Percentiles rank a stretch among this genome's conserved stretches.
These are phyloP conservation scores for Zenarchopterus dispar DNA, from an alignment of 2,797 vertebrate genomes.

Conservation along the genomic window DNA sequence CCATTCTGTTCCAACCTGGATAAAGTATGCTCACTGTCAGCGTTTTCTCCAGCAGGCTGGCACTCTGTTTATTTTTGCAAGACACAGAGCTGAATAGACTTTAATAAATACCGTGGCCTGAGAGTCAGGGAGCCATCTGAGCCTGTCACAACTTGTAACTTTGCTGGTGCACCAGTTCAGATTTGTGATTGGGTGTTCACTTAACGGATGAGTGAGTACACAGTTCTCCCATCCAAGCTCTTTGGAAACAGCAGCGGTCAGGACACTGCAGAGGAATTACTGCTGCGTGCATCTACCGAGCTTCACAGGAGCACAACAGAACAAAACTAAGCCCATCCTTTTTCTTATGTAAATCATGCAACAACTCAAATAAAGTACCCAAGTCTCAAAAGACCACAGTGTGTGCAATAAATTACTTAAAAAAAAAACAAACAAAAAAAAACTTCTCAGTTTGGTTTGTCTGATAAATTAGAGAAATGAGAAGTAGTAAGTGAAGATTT, in stretches of 20 bases:
- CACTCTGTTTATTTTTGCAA: constrained; percentile 84
- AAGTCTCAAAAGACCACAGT: no score
- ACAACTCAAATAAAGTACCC: no score
- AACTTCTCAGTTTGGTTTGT: no score
- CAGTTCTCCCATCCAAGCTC: constrained; percentile 44
- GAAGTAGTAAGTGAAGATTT: no score
- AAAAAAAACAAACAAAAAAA: no score
- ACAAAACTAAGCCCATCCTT: neutral
- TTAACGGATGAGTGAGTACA: constrained; percentile 67
- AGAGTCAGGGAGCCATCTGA: constrained; percentile 80
- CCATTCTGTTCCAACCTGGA: constrained; percentile 76
- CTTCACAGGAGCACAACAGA: constrained; percentile 19
- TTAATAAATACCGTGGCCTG: constrained; percentile 80
- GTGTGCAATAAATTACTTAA: no score
- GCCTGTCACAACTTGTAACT: constrained; percentile 86
- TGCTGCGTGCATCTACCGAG: constrained; percentile 24
- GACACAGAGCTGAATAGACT: constrained; percentile 83
- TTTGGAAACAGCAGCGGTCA: constrained; percentile 55
- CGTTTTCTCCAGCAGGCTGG: constrained; percentile 79
- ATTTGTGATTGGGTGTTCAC: constrained; percentile 61
- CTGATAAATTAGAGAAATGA: no score
- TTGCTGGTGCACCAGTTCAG: constrained; percentile 72
- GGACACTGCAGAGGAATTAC: constrained; percentile 41
- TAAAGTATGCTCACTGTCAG: constrained; percentile 82
- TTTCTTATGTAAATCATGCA: no score